Base-by-base conservation (phyloP, 2,888 invertebrate genomes). In the Sinelater perroti region DNA sequence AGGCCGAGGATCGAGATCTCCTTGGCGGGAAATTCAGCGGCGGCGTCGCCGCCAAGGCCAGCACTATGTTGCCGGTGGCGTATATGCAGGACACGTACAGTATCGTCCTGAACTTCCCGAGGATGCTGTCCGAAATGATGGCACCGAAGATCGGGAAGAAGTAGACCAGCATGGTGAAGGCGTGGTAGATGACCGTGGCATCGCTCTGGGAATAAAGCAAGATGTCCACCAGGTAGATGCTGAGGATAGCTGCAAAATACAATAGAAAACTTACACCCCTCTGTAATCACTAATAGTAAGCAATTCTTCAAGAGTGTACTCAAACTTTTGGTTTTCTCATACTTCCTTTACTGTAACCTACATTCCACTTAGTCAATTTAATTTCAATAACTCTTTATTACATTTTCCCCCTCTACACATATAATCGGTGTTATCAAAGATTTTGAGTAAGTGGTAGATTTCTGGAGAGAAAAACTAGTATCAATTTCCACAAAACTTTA, bases 41-140 rank as follows among this genome's bases (percentile, higher is more conserved):
- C 1, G 87, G 86, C 63, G 88, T 82, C 0, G 90, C 86, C 1
- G 88, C 84, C 2, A 87, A 61, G 0, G 96, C 83, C 65, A 97
- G 82, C 4, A 94, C 76, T 6, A 90, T 76, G 68, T 90, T 92
- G n/a, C 97, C 97, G 3, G 85, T 49, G 0, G 91, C 89, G 73
- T 97, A 97, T 13, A 98, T 82, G 30, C 94, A 79, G 2, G 96
- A 97, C 11, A 97, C 79, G 77, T 90, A 95, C 24, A 97, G 79
- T 65, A 98, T 97, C 1, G 95, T 95, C 65, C 84, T 84, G 78
- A 91, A 98, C 80, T 95, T 91, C 45, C 97, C 97, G 35, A 96
- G 81, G 80, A 86, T 89, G 56, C 95, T 93, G 78, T 98, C 98
- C 0, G 98, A 95, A 28, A 98, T 79, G 72, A 97, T 91, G 17